Evolutionary conservation across 2,888 invertebrate genomes (phyloP), one percentile per base, ranked within the genome.

Genomic region (Synergus umbraculus): DNA sequence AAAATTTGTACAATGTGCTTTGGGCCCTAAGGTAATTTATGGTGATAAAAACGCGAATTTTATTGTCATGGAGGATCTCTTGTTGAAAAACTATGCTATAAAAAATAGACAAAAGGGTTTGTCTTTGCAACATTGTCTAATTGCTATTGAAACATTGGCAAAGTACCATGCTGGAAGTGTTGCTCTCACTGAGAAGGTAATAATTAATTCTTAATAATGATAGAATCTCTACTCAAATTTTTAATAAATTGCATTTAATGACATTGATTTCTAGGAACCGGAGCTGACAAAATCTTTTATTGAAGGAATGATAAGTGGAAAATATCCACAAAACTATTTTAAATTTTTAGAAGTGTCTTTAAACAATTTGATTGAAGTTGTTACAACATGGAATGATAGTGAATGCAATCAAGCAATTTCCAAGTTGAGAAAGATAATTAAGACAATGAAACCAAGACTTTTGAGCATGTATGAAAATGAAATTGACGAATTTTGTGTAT

Each of bases 131-230:
- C 86, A 89, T 9, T 82, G 85, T 9, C 12, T 80, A 0, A 66
- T 86, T 76, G 83, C 83, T 0, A 80, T 89, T 0, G 76, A 85
- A 44, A 81, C 67, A 5, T 37, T 89, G 12, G 88, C 89, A 7
- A 85, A 78, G 43, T 82, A 86, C 43, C 89, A 89, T 78, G 89
- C 88, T 7, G 87, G 84, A 2, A 86, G 88, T 0, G 84, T 89
- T 8, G 84, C 85, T 9, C 46, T 86, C n/a, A 77, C 63, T 15
- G 88, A 89, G 79, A 78, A 82, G 79, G 88, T 87, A 54, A 77
- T 67, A 12, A 13, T 29, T 63, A 41, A 8, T 64, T 78, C 5
- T 54, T 13, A 12, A 46, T 13, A 46, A 3, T n/a, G 41, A 44
- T 18, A 41, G n/a, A 65, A 37, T 37, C 37, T 37, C 15, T 44